These are phyloP conservation scores for Hydrophis major DNA, from an alignment of 2,797 vertebrate genomes.

Conservation along the genomic window DNA sequence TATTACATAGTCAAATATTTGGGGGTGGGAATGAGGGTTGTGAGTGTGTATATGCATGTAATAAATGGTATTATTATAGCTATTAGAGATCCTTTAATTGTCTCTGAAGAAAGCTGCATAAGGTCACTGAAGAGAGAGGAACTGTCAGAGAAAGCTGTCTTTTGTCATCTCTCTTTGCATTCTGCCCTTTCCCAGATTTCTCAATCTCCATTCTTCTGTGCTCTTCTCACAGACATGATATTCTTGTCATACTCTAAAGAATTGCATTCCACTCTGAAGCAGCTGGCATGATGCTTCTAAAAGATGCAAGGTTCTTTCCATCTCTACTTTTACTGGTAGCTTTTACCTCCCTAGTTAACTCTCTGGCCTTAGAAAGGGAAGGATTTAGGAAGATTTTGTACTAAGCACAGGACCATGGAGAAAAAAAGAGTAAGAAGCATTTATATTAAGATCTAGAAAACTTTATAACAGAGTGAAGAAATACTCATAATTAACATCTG, in stretches of 20 bases:
- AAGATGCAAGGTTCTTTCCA: slow-evolving; percentile 39
- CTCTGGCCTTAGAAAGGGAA: slow-evolving; percentile 42
- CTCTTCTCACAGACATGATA: slow-evolving; percentile 17
- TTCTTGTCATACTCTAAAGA: background rate
- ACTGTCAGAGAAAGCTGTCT: slow-evolving; percentile 11
- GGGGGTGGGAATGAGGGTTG: background rate
- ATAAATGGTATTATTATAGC: background rate
- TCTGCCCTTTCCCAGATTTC: background rate
- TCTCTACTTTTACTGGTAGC: background rate
- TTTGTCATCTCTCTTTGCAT: background rate
- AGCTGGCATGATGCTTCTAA: slow-evolving; percentile 36
- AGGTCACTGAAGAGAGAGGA: slow-evolving; percentile 10
- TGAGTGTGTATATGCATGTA: background rate
- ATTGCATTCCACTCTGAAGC: slow-evolving; percentile 14
- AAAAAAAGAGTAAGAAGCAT: slow-evolving; percentile 44
- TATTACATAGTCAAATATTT: background rate
- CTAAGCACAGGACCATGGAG: slow-evolving; percentile 46
- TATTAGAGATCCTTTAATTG: slow-evolving; percentile 5
- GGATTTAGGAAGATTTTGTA: slow-evolving; percentile 43
- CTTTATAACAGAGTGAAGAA: slow-evolving; percentile 43
- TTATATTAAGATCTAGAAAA: slow-evolving; percentile 40
- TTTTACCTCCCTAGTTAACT: slow-evolving; percentile 28
- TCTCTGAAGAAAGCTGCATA: background rate
- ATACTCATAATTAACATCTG: background rate
- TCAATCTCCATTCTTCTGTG: background rate